A percentile compares a stretch with the other conserved stretches of the same genome.
Conservation (phyloP, 1,140 invertebrate genomes). For the Diorhabda sublineata region DNA sequence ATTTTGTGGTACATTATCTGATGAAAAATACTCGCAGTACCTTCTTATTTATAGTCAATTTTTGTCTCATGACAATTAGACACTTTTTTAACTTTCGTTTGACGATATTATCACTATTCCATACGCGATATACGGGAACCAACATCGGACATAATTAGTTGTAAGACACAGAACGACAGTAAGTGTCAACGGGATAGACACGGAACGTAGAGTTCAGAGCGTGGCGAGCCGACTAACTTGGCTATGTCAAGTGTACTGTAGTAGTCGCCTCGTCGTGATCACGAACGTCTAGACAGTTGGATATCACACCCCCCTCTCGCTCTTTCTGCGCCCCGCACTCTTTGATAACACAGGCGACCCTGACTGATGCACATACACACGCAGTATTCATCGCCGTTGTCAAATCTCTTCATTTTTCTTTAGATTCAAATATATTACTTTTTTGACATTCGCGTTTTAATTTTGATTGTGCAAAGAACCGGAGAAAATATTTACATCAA, state of each 20-base stretch:
- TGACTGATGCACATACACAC: constrained; percentile 36
- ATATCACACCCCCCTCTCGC: constrained; percentile 25
- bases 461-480: background rate
- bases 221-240: constrained; percentile 3
- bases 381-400: background rate
- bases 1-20: constrained; percentile 15
- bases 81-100: constrained; percentile 42
- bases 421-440: background rate
- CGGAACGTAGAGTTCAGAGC: constrained; percentile 1
- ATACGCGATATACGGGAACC: background rate
- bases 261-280: constrained; percentile 8
- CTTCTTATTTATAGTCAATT: constrained; percentile 43
- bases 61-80: constrained; percentile 40
- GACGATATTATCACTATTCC: constrained; percentile 23
- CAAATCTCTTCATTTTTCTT: background rate
- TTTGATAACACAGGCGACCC: constrained; percentile 39
- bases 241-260: constrained; percentile 36
- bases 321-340: constrained; percentile 11
- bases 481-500: background rate
- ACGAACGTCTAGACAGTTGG: constrained; percentile 39
- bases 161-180: background rate
- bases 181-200: background rate
- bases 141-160: background rate
- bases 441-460: background rate
- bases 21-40: constrained; percentile 30